Evolutionary conservation across 2,888 invertebrate species (phyloP).

Genomic region (Acanthosepion lycidas): DNA sequence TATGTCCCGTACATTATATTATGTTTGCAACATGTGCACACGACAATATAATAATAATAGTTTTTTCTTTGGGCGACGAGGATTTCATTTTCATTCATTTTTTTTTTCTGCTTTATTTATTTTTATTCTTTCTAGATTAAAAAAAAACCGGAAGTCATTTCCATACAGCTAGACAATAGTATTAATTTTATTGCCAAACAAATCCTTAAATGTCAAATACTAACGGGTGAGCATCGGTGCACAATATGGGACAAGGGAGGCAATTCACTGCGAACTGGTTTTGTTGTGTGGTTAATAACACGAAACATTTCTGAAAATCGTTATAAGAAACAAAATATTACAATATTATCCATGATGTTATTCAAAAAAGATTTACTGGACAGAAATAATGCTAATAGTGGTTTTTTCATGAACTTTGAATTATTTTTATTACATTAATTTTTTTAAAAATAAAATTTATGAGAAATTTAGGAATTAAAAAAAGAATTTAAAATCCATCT

Average conservation of each 20-base stretch:
- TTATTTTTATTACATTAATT: no score
- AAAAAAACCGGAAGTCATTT: neutral
- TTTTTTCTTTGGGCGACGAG: neutral
- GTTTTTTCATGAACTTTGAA: no score
- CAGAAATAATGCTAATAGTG: neutral
- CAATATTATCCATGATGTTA: no score
- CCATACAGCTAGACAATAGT: neutral
- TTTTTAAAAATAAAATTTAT: no score
- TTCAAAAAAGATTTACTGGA: neutral
- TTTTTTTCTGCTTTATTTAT: neutral
- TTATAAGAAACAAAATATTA: no score
- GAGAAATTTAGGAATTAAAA: no score
- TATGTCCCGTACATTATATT: neutral
- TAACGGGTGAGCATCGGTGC: neutral
- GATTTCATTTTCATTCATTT: neutral
- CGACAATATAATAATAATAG: neutral
- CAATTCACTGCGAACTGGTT: neutral
- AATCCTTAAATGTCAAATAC: neutral
- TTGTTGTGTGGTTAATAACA: no score
- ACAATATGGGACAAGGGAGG: neutral
- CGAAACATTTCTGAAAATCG: no score
- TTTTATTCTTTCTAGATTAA: neutral
- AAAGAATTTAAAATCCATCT: no score
- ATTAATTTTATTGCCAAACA: neutral
- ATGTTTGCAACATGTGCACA: neutral